A percentile compares a stretch with the other conserved stretches of the same genome.
Evolutionary conservation across 2,888 invertebrate species (phyloP).

Genomic region (Microplitis deprimator): DNA sequence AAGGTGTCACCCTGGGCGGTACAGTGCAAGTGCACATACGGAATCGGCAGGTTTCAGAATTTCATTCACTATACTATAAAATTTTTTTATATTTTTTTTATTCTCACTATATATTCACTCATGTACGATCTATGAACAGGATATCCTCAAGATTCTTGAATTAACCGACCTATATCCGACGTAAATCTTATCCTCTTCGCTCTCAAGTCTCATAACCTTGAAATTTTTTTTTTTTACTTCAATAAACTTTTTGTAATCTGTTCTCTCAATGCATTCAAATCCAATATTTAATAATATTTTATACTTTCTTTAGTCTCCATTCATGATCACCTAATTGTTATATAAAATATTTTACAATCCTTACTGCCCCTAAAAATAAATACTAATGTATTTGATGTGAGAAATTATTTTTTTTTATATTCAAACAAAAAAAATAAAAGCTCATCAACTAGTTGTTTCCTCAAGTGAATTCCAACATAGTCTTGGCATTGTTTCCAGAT

Average conservation of each 20-base stretch:
- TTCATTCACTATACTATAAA: conserved; percentile 19
- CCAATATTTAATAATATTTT: background rate
- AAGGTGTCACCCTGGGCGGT: conserved; percentile 63
- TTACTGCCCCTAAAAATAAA: background rate
- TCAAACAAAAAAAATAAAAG: background rate
- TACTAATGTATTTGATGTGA: background rate
- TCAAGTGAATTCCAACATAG: conserved; percentile 20
- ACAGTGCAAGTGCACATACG: conserved; percentile 63
- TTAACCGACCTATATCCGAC: conserved; percentile 63
- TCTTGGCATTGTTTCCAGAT: conserved; percentile 46
- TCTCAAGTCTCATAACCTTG: conserved; percentile 17
- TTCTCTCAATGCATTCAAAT: background rate
- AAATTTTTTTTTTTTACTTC: background rate
- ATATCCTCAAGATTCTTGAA: conserved; percentile 63
- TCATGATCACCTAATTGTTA: background rate
- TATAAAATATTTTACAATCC: background rate
- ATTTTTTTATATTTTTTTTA: conserved; percentile 45
- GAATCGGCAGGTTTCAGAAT: conserved; percentile 31
- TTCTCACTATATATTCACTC: conserved; percentile 52
- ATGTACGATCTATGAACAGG: conserved; percentile 62
- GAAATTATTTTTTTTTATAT: background rate
- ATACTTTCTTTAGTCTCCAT: background rate
- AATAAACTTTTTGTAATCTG: background rate
- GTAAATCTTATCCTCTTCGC: conserved; percentile 9
- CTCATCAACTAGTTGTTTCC: conserved; percentile 2